These are phyloP conservation scores for Gopherus evgoodei DNA, from an alignment of 2,113 vertebrate species.

Conservation along the genomic window DNA sequence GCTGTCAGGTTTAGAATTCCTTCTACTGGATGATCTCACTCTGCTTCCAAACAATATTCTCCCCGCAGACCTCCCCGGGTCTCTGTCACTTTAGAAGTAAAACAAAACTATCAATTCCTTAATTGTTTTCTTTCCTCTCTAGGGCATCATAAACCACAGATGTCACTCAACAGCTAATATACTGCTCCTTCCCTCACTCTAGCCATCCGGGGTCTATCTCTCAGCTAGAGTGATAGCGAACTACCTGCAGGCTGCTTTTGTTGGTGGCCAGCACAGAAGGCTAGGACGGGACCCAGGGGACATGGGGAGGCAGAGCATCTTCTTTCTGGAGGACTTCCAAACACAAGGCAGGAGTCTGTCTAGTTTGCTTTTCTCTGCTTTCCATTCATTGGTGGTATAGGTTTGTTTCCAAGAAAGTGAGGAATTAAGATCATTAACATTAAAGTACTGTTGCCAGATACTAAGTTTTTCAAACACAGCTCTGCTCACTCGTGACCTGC, in stretches of 20 bases:
- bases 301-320: too few relatives aligned
- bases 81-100: slow-evolving; percentile 2
- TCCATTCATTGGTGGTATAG: background rate
- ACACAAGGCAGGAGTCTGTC: background rate
- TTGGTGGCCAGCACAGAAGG: background rate
- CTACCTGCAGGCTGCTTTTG: too few relatives aligned
- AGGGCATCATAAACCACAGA: background rate
- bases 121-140: slow-evolving; percentile 31
- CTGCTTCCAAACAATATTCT: background rate
- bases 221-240: background rate
- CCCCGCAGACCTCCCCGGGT: background rate
- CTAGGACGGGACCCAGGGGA: background rate
- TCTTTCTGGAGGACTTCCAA: background rate
- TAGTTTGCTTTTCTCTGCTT: background rate
- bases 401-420: background rate
- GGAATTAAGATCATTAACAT: background rate
- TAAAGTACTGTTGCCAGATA: background rate
- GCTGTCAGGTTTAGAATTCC: background rate
- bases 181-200: background rate
- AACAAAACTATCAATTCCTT: slow-evolving; percentile 40
- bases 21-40: background rate
- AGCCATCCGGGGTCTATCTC: background rate
- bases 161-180: background rate
- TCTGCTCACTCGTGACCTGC: background rate
- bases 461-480: background rate